phyloP scores from a whole-genome alignment of 2,888 invertebrate genomes.

The Venusia cambrica region DNA sequence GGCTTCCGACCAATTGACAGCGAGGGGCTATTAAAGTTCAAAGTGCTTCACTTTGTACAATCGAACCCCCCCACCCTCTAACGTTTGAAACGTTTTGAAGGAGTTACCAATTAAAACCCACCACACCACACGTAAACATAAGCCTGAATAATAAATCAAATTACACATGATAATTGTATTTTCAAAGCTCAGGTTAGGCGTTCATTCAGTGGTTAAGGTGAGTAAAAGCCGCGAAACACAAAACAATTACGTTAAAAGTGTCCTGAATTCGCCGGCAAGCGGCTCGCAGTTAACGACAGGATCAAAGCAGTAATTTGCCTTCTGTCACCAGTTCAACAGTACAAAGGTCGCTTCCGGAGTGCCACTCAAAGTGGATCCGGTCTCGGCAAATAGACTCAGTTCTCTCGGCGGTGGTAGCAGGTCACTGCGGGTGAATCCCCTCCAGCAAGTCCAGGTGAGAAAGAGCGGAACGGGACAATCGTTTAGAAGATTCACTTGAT shows the following conservation, averaged over 20 bases:
- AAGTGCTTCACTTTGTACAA: too few species aligned
- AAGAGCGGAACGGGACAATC: not conserved
- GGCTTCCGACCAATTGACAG: too few species aligned
- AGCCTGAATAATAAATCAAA: too few species aligned
- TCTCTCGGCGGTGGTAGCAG: constrained; percentile 22
- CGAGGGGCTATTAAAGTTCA: too few species aligned
- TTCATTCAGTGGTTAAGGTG: too few species aligned
- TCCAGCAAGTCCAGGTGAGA: not conserved
- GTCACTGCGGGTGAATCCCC: constrained; percentile 9
- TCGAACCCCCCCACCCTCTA: too few species aligned
- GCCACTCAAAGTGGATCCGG: constrained; percentile 32
- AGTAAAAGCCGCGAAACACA: constrained; percentile 14
- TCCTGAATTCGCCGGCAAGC: constrained; percentile 22
- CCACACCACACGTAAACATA: too few species aligned
- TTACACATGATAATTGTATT: too few species aligned
- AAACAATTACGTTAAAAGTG: constrained; percentile 15
- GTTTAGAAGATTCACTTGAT: not conserved
- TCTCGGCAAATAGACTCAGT: constrained; percentile 27
- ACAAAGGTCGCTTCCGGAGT: constrained; percentile 32
- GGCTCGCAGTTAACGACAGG: constrained; percentile 33
- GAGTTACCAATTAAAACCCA: too few species aligned
- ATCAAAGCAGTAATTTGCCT: constrained; percentile 42
- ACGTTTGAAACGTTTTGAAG: too few species aligned
- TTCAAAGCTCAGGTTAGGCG: too few species aligned
- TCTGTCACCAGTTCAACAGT: constrained; percentile 32